phyloP scores from a whole-genome alignment of 2,113 vertebrate species.

The Zeus faber region DNA sequence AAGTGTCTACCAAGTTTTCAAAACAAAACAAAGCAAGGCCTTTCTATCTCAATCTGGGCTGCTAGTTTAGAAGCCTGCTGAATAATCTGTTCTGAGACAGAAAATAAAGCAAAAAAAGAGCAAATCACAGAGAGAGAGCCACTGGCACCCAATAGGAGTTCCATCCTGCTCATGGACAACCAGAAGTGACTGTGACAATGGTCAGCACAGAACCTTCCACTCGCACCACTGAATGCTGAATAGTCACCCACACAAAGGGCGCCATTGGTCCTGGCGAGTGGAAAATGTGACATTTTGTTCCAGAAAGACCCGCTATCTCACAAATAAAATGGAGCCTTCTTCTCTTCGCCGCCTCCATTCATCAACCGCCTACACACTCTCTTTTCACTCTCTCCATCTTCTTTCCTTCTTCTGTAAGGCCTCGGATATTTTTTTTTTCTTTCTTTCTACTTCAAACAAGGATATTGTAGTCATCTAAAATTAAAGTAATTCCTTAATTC shows the following conservation, averaged over 20 bases:
- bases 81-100: constrained; percentile 53
- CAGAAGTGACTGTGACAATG: constrained; percentile 55
- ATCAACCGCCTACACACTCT: not conserved
- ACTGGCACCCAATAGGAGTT: constrained; percentile 48
- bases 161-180: constrained; percentile 31
- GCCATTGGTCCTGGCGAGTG: constrained; percentile 40
- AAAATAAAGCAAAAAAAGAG: constrained; percentile 33
- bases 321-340: constrained; percentile 19
- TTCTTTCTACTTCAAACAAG: too few species aligned
- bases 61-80: constrained; percentile 21
- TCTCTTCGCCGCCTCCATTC: constrained; percentile 1
- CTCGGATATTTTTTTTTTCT: too few species aligned
- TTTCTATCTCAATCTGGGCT: constrained; percentile 6
- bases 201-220: constrained; percentile 51
- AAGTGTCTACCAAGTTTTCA: not conserved
- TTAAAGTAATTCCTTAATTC: too few species aligned
- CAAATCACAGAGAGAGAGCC: constrained; percentile 28
- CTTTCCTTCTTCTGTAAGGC: not conserved
- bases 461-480: too few species aligned
- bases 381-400: not conserved
- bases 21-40: constrained; percentile 5
- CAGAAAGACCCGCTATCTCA: constrained; percentile 26
- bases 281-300: constrained; percentile 55
- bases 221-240: constrained; percentile 52
- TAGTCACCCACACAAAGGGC: constrained; percentile 59